Percentiles rank a stretch among this genome's conserved stretches.
These are phyloP conservation scores for Phytoseiulus persimilis DNA, from an alignment of 2,888 invertebrate genomes.

Conservation along the genomic window DNA sequence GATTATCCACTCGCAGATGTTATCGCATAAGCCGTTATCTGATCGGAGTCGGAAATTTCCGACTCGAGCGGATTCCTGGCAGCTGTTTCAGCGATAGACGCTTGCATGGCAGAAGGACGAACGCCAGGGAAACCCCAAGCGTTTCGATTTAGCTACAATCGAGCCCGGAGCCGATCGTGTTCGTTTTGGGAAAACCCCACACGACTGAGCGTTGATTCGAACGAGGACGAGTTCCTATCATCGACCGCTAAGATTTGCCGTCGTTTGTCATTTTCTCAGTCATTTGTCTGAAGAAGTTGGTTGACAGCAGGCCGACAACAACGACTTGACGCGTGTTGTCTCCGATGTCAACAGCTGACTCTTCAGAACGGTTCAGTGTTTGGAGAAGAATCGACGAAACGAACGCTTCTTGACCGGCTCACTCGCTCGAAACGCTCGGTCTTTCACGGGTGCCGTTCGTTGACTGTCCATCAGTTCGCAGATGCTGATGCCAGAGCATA, in stretches of 20 bases:
- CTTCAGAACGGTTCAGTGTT: neutral
- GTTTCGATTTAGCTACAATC: too few relatives aligned
- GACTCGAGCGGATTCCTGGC: too few relatives aligned
- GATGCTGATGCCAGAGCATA: neutral
- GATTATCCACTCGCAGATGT: too few relatives aligned
- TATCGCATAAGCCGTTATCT: too few relatives aligned
- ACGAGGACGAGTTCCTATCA: neutral
- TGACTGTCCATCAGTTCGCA: neutral
- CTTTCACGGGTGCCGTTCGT: neutral
- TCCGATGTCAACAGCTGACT: neutral
- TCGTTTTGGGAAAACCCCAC: too few relatives aligned
- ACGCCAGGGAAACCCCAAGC: too few relatives aligned
- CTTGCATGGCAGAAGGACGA: too few relatives aligned
- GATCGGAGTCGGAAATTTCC: too few relatives aligned
- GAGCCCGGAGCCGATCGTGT: too few relatives aligned
- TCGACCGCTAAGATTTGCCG: neutral
- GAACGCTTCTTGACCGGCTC: neutral
- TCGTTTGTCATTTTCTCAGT: neutral
- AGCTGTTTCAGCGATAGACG: too few relatives aligned
- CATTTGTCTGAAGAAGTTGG: neutral
- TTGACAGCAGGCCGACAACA: neutral
- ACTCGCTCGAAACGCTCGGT: neutral
- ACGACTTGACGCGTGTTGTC: neutral
- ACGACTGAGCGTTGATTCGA: too few relatives aligned
- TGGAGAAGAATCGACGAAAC: neutral